phyloP scores from a whole-genome alignment of 2,888 invertebrate species.

The Erebia aethiops region DNA sequence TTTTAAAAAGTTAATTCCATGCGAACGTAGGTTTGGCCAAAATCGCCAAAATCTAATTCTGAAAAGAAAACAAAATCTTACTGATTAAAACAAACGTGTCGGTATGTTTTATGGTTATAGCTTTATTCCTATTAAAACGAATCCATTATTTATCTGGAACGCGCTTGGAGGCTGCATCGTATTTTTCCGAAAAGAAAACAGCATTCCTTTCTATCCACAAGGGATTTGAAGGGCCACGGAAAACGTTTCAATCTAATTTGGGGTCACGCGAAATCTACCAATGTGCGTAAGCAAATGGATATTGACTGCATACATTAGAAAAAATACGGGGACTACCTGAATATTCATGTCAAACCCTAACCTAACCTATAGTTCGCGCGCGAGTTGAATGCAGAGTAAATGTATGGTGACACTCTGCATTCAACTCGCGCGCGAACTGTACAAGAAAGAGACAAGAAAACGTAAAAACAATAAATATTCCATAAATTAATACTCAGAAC shows the following conservation, averaged over 20 bases:
- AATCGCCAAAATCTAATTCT: neutral
- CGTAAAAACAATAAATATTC: no score
- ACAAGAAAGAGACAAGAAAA: no score
- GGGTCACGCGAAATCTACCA: constrained; percentile 31
- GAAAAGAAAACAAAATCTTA: neutral
- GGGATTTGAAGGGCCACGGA: constrained; percentile 42
- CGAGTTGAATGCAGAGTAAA: no score
- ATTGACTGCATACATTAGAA: constrained; percentile 1
- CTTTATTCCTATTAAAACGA: constrained; percentile 3
- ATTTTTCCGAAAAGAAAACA: constrained; percentile 42
- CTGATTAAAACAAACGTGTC: neutral
- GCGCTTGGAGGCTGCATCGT: constrained; percentile 17
- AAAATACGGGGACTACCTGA: neutral
- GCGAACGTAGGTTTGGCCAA: no score
- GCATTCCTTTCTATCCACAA: constrained; percentile 40
- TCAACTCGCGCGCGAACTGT: no score
- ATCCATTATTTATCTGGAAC: constrained; percentile 29
- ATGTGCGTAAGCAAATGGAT: constrained; percentile 13
- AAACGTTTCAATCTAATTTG: constrained; percentile 41
- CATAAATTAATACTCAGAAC: no score
- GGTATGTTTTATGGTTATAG: neutral
- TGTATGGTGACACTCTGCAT: no score
- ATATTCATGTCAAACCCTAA: no score
- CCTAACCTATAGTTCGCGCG: no score
- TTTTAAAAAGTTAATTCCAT: no score